Conservation (phyloP, 2,113 vertebrate species). For the Microtus ochrogaster region DNA sequence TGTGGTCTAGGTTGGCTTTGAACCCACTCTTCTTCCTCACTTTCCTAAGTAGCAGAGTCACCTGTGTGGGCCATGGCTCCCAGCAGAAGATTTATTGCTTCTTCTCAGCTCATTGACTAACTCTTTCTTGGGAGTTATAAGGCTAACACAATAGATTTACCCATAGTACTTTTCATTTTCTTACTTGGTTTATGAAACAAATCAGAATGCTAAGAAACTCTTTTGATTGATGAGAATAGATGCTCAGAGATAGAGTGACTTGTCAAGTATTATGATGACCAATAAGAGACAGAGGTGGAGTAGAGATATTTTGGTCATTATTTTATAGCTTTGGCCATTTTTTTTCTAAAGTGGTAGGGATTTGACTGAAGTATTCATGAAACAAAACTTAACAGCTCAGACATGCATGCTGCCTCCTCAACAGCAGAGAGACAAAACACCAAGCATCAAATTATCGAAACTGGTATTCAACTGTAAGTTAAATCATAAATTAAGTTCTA, state of each 20-base stretch:
- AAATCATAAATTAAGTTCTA: slow-evolving; percentile 2
- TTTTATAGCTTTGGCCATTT: slow-evolving; percentile 8
- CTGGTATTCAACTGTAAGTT: not conserved
- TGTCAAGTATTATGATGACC: not conserved
- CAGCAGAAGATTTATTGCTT: not conserved
- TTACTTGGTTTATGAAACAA: slow-evolving; percentile 37
- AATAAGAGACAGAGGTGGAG: not conserved
- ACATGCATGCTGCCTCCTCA: not conserved
- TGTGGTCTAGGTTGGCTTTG: not conserved
- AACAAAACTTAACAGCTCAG: slow-evolving; percentile 38
- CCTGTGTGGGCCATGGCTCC: too few species aligned
- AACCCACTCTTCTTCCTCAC: not conserved
- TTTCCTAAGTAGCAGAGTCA: not conserved
- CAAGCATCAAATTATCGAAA: not conserved
- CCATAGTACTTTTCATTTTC: not conserved
- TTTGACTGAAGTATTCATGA: not conserved
- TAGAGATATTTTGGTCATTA: not conserved
- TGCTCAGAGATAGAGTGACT: not conserved
- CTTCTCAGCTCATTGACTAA: not conserved
- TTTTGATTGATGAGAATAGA: slow-evolving; percentile 11
- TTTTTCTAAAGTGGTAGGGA: not conserved
- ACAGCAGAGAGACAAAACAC: not conserved
- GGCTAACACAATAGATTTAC: not conserved
- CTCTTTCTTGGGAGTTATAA: not conserved
- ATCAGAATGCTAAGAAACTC: not conserved